A percentile compares a stretch with the other conserved stretches of the same genome.
phyloP scores from a whole-genome alignment of 2,113 vertebrate species.

The Glaucidium brasilianum region DNA sequence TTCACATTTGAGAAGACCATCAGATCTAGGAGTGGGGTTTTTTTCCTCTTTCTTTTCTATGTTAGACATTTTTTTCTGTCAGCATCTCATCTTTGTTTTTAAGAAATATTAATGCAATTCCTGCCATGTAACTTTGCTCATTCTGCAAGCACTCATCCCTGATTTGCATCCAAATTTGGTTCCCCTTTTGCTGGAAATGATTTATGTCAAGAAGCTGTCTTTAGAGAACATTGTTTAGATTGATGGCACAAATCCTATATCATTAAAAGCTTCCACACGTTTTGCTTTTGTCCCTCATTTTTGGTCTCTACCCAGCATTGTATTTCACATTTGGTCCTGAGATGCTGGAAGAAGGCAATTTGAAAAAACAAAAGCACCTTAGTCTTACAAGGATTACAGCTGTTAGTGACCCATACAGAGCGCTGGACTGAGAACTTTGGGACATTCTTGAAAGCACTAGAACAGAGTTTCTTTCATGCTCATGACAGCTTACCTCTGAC shows the following conservation, averaged over 20 bases:
- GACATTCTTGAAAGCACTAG: neutral
- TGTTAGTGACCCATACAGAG: neutral
- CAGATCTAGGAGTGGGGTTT: neutral
- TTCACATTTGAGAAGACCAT: neutral
- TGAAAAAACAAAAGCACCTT: neutral
- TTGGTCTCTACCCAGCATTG: neutral
- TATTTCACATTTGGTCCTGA: neutral
- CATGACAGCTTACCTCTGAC: neutral
- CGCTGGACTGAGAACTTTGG: neutral
- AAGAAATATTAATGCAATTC: neutral
- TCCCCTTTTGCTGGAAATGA: neutral
- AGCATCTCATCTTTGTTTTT: neutral
- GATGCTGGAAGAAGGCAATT: neutral
- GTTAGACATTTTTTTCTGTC: neutral
- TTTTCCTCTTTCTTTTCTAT: neutral
- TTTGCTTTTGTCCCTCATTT: neutral
- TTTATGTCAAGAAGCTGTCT: neutral
- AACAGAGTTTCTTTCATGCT: neutral
- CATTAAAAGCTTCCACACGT: neutral
- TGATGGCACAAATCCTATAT: neutral
- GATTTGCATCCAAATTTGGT: slow-evolving; percentile 18
- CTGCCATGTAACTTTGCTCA: neutral
- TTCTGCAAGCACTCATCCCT: neutral
- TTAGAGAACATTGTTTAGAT: neutral
- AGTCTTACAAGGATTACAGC: neutral